A percentile compares a stretch with the other conserved stretches of the same genome.
These are phyloP conservation scores for Stegodyphus dumicola DNA, from an alignment of 1,140 invertebrate species.

Conservation along the genomic window DNA sequence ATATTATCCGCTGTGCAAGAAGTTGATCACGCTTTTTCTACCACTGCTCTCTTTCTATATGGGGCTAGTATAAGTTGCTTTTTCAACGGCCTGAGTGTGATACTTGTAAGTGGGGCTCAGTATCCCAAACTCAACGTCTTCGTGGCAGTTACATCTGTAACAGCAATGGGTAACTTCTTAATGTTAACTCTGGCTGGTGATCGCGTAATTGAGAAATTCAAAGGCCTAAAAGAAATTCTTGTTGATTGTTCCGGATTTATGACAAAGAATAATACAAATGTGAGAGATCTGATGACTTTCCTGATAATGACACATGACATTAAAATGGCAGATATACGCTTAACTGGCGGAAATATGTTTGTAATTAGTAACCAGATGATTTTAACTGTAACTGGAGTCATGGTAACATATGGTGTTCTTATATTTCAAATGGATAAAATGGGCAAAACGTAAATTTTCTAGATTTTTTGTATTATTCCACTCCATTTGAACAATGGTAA, in stretches of 20 bases:
- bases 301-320: slow-evolving; percentile 20
- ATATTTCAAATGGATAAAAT: slow-evolving; percentile 35
- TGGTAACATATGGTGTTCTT: slow-evolving; percentile 27
- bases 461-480: no score
- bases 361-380: slow-evolving; percentile 13
- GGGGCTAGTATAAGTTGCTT: slow-evolving; percentile 13
- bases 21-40: slow-evolving; percentile 1
- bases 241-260: not conserved
- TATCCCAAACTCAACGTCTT: not conserved
- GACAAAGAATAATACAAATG: not conserved
- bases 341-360: slow-evolving; percentile 41
- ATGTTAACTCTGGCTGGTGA: not conserved
- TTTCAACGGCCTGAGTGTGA: slow-evolving; percentile 4
- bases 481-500: no score
- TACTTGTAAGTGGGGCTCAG: not conserved
- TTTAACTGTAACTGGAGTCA: slow-evolving; percentile 4
- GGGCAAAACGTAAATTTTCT: not conserved
- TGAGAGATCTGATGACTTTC: slow-evolving; percentile 4
- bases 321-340: not conserved
- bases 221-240: not conserved
- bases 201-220: not conserved
- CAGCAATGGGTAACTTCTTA: not conserved
- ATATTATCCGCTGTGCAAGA: not conserved
- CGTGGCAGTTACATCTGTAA: not conserved
- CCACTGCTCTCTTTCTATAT: slow-evolving; percentile 8